Base-by-base conservation (phyloP, 35 echinoderm and acorn worm species). In the Stichopus chloronotus region DNA sequence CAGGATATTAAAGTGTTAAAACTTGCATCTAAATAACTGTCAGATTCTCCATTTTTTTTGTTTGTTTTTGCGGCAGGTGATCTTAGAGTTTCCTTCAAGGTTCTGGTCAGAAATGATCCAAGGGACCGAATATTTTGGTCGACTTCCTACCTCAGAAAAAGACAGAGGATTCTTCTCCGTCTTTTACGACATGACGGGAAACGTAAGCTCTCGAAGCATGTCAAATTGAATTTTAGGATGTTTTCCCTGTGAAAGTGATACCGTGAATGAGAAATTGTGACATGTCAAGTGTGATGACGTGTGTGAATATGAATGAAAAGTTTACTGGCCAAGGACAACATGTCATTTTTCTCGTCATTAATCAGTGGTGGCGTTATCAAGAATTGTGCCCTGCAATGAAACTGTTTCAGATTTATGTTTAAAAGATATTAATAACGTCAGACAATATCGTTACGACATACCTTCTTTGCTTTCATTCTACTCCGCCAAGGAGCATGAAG, bases 121-220 rank as follows among this genome's bases (percentile, higher is more conserved):
- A 52, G 94, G 91, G 22, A 93, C 95, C 12, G 97, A 99, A 85
- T 99, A 96, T 87, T 99, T 99, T 95, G 97, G 97, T 57, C 87
- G 96, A 74, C 94, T 96, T 88, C 97, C 97, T 52, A n/a, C 90
- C 19, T 81, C 81, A 6, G 93, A 91, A 7, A 92, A 96, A 14
- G 82, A 95, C 60, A 87, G 95, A 56, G 97, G 97, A 13, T 95
- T 95, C 88, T 99, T 95, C 58, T 91, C 93, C 9, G 94, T 99
- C 30, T 99, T 99, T 88, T 99, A 99, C 90, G 97, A 99, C 63
- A 96, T 99, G 97, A 96, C 97, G 7, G 92, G 91, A 91, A 92
- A 88, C 56, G 97, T 99, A 69, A 96, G 95, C 93, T 13, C 25
- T 55, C 30, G 30, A 43, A 43, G 30, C 30, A 43, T 3, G 30